Evolutionary conservation across 2,888 invertebrate genomes (phyloP).

Genomic region (Bombyx huttoni): DNA sequence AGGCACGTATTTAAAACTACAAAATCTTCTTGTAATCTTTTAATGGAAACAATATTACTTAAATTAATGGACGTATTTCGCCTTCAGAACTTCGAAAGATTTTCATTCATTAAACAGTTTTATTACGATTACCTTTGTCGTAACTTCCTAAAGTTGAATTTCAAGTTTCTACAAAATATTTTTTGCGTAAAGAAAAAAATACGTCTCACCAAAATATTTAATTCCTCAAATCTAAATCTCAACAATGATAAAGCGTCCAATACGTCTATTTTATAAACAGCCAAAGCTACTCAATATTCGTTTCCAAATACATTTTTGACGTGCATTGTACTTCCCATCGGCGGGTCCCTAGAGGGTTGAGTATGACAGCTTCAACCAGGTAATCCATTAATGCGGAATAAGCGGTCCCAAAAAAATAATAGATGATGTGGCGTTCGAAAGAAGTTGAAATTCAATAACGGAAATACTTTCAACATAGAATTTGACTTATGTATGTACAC

Average conservation of each 20-base stretch:
- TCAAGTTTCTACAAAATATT: no score
- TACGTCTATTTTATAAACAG: background rate
- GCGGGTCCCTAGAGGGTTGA: conserved; percentile 17
- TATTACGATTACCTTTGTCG: no score
- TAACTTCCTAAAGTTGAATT: no score
- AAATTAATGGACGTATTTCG: no score
- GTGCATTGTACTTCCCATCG: conserved; percentile 19
- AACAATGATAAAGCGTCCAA: background rate
- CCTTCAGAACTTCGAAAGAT: no score
- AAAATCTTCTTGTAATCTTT: no score
- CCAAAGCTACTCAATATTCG: conserved; percentile 21
- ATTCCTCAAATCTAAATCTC: background rate
- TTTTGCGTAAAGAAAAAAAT: background rate
- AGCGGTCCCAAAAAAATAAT: conserved; percentile 15
- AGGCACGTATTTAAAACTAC: no score
- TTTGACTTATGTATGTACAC: background rate
- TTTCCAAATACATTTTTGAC: conserved; percentile 30
- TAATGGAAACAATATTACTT: no score
- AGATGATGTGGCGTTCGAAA: background rate
- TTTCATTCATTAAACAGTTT: no score
- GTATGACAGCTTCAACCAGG: conserved; percentile 20
- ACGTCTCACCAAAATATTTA: background rate
- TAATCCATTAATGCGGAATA: conserved; percentile 27
- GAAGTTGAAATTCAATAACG: background rate
- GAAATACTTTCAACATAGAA: background rate